phyloP scores from a whole-genome alignment of 2,888 invertebrate species.

The Cosmopolites sordidus region DNA sequence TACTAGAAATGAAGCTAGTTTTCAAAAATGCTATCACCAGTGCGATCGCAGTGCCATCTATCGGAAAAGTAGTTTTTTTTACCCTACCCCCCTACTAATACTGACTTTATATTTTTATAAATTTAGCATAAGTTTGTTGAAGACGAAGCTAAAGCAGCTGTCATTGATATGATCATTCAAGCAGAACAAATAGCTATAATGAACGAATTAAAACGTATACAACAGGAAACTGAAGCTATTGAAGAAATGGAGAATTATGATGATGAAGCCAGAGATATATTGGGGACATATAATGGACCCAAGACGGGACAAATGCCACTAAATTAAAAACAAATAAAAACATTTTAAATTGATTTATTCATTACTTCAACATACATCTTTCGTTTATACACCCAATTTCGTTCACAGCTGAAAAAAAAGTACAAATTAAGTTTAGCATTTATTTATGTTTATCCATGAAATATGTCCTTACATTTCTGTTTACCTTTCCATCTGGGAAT shows the following conservation, averaged over 20 bases:
- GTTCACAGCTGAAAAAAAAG: too few species aligned
- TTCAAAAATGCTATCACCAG: too few species aligned
- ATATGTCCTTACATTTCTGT: too few species aligned
- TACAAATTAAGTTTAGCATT: too few species aligned
- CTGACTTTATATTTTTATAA: too few species aligned
- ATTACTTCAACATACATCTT: not conserved
- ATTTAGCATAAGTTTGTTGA: slow-evolving; percentile 39
- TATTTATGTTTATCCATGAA: too few species aligned
- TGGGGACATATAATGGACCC: slow-evolving; percentile 36
- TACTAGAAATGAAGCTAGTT: too few species aligned
- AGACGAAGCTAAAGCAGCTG: slow-evolving; percentile 41
- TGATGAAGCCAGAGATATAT: slow-evolving; percentile 37
- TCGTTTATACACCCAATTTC: too few species aligned
- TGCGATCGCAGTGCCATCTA: too few species aligned
- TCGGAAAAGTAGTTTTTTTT: too few species aligned
- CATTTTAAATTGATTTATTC: not conserved
- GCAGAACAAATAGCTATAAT: slow-evolving; percentile 42
- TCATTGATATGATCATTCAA: slow-evolving; percentile 42
- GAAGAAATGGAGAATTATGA: slow-evolving; percentile 34
- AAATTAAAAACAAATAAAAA: not conserved
- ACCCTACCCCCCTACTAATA: too few species aligned
- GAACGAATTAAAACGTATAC: slow-evolving; percentile 39
- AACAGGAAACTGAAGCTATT: slow-evolving; percentile 32
- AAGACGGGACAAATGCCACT: slow-evolving; percentile 17
- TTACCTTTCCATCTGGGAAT: too few species aligned